These are phyloP conservation scores for Phenganax stokvisi DNA, from an alignment of 92 coral and sea anemone species.

Conservation along the genomic window DNA sequence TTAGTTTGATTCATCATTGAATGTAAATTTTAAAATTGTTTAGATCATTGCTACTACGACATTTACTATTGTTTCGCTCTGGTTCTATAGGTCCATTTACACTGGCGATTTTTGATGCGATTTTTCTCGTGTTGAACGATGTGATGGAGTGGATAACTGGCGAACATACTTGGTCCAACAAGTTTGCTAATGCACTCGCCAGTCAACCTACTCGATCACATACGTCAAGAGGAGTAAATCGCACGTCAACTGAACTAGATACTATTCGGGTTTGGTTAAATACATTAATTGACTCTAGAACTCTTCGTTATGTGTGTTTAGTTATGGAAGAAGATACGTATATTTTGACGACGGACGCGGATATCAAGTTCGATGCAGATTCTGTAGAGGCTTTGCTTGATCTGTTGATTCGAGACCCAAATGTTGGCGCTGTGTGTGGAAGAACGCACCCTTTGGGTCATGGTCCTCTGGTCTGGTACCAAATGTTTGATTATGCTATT, in stretches of 20 bases:
- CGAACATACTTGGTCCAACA: too few species aligned
- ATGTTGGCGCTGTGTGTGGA: constrained; percentile 89
- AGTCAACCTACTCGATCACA: too few species aligned
- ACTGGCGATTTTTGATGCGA: too few species aligned
- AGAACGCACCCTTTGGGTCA: constrained; percentile 90
- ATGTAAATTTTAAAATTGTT: background rate
- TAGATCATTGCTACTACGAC: too few species aligned
- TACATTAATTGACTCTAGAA: background rate
- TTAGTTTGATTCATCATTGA: background rate
- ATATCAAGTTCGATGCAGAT: constrained; percentile 78
- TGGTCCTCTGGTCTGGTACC: constrained; percentile 97
- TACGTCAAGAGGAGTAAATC: too few species aligned
- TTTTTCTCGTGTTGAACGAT: too few species aligned
- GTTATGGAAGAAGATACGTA: constrained; percentile 87
- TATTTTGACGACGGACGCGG: constrained; percentile 95
- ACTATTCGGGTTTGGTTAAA: background rate
- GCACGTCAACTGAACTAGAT: background rate
- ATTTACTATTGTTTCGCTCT: too few species aligned
- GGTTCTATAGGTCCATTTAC: too few species aligned
- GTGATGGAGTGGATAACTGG: too few species aligned
- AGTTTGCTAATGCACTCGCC: too few species aligned
- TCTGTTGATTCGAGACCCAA: constrained; percentile 71
- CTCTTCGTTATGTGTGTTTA: constrained; percentile 14
- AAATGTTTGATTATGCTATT: constrained; percentile 91
- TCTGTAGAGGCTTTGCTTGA: constrained; percentile 92